Evolutionary conservation across 2,888 invertebrate species (phyloP).

Genomic region (Lepidonotus clava): DNA sequence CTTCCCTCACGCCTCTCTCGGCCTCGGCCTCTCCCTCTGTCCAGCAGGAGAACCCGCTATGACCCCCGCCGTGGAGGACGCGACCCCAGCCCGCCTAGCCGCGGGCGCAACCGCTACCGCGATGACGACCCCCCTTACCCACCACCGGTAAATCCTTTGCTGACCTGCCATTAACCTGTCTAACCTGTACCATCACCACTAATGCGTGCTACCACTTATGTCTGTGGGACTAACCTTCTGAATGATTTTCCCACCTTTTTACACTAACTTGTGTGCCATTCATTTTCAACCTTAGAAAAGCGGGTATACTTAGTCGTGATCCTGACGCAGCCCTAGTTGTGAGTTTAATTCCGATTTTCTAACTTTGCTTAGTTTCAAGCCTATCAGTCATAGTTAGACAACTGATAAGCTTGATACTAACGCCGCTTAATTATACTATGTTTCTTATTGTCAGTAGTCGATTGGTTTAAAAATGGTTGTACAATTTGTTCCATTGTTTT

Average conservation of each 20-base stretch:
- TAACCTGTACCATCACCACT: too few species aligned
- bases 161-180: too few species aligned
- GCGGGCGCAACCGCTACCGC: not conserved
- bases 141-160: not conserved
- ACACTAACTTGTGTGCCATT: constrained; percentile 18
- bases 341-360: not conserved
- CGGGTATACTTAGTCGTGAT: constrained; percentile 21
- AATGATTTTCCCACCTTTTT: not conserved
- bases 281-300: not conserved
- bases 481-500: too few species aligned
- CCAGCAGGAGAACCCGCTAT: not conserved
- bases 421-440: too few species aligned
- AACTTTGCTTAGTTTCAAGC: not conserved
- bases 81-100: not conserved
- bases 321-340: not conserved
- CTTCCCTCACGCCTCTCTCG: not conserved
- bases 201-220: too few species aligned
- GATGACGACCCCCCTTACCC: not conserved
- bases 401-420: too few species aligned
- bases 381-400: too few species aligned
- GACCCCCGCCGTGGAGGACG: not conserved
- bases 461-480: too few species aligned
- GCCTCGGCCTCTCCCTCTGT: not conserved
- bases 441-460: too few species aligned
- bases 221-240: not conserved